phyloP scores from a whole-genome alignment of 2,797 vertebrate genomes.

The Melanotaenia nigrans region DNA sequence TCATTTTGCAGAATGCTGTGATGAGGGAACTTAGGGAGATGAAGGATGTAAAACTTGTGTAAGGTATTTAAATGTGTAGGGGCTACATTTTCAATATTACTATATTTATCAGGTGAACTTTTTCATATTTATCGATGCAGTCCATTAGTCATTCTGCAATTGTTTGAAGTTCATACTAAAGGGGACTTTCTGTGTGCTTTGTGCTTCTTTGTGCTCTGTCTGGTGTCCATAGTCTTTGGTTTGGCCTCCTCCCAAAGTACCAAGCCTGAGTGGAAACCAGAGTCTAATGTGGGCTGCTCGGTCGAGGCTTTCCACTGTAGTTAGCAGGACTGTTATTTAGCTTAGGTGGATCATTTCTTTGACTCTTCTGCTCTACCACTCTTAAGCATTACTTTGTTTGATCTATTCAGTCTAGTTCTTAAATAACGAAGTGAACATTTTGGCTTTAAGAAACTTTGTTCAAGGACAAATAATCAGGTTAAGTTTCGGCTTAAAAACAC shows the following conservation, averaged over 20 bases:
- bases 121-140: constrained; percentile 38
- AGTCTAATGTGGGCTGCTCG: constrained; percentile 42
- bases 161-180: constrained; percentile 54
- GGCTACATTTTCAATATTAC: constrained; percentile 1
- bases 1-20: neutral
- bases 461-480: neutral
- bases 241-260: constrained; percentile 52
- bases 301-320: constrained; percentile 60
- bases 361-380: constrained; percentile 11
- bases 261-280: constrained; percentile 60
- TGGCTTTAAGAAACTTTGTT: neutral
- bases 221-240: constrained; percentile 41
- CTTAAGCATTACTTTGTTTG: constrained; percentile 19
- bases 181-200: constrained; percentile 35
- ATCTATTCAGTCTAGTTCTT: constrained; percentile 8
- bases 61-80: neutral
- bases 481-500: neutral
- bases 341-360: constrained; percentile 40
- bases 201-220: constrained; percentile 32
- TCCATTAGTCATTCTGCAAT: constrained; percentile 15
- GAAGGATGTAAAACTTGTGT: neutral
- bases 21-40: neutral
- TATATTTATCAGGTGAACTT: constrained; percentile 34
- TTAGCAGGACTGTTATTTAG: constrained; percentile 69
- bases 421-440: constrained; percentile 20